These are phyloP conservation scores for Hyles euphorbiae DNA, from an alignment of 1,140 invertebrate species.

Conservation along the genomic window DNA sequence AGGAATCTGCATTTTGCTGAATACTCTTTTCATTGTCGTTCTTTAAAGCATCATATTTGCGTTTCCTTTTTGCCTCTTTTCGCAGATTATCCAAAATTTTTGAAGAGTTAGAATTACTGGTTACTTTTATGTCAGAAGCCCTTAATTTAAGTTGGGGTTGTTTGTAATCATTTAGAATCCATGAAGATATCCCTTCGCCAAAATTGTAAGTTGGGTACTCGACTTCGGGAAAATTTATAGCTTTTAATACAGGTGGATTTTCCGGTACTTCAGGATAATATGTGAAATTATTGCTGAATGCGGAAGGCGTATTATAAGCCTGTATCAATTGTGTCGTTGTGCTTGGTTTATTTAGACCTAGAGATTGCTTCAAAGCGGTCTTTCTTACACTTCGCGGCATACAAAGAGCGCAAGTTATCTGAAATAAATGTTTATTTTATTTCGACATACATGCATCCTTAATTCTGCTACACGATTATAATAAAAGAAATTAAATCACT, in stretches of 20 bases:
- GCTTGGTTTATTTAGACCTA: too few species aligned
- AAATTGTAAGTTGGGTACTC: slow-evolving; percentile 26
- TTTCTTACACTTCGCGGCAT: slow-evolving; percentile 16
- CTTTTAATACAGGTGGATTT: slow-evolving; percentile 14
- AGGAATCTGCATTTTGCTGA: not conserved
- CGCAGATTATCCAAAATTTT: slow-evolving; percentile 5
- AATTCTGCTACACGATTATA: too few species aligned
- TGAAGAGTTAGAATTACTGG: not conserved
- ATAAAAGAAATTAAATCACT: slow-evolving; percentile 6
- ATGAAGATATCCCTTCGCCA: not conserved
- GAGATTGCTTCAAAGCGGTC: not conserved
- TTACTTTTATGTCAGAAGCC: not conserved
- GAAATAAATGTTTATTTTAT: slow-evolving; percentile 4
- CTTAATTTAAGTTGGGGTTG: not conserved
- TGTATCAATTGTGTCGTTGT: too few species aligned
- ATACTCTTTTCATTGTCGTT: slow-evolving; percentile 7
- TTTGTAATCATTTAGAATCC: not conserved
- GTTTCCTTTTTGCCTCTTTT: slow-evolving; percentile 18
- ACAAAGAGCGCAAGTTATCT: slow-evolving; percentile 24
- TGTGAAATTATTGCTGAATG: slow-evolving; percentile 6
- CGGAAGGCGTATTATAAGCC: too few species aligned
- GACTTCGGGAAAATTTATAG: slow-evolving; percentile 35
- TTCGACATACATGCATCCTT: too few species aligned
- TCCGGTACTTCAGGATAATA: slow-evolving; percentile 11
- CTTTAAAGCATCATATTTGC: slow-evolving; percentile 1